Percentiles rank a stretch among this genome's conserved stretches.
These are phyloP conservation scores for Polyploca ridens DNA, from an alignment of 2,888 invertebrate species.

Conservation along the genomic window DNA sequence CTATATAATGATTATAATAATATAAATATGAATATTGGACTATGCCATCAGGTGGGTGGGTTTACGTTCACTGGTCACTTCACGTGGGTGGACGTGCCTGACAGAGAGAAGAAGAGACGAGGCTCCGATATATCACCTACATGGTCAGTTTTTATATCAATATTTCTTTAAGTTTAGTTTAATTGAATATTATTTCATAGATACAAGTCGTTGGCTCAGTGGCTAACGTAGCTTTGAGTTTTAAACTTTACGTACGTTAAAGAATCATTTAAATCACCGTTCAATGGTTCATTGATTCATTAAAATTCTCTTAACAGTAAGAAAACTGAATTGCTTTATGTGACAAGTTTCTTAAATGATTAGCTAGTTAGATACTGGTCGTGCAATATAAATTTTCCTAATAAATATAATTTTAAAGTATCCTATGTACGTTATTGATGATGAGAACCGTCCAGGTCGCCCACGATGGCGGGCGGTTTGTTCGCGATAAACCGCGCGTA, in stretches of 20 bases:
- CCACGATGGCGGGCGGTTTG: slow-evolving; percentile 99
- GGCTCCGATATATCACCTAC: slow-evolving; percentile 86
- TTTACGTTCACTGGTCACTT: slow-evolving; percentile 97
- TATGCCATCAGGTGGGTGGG: slow-evolving; percentile 87
- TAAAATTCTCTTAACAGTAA: no score
- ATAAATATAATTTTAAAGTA: not conserved
- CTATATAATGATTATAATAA: not conserved
- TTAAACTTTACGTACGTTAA: no score
- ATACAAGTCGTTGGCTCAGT: no score
- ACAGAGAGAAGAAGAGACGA: slow-evolving; percentile 85
- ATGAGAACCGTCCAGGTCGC: slow-evolving; percentile 82
- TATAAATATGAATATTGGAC: not conserved
- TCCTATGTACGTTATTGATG: not conserved
- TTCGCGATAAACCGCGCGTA: slow-evolving; percentile 97
- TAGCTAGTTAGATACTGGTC: no score
- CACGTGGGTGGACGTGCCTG: slow-evolving; percentile 93
- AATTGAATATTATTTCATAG: no score
- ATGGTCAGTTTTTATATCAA: slow-evolving; percentile 71
- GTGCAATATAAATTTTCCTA: not conserved
- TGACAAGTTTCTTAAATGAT: not conserved
- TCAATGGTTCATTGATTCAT: no score
- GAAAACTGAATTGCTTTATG: no score
- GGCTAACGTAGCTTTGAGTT: no score
- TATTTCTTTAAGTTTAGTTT: not conserved
- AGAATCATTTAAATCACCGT: no score